Evolutionary conservation across 2,113 vertebrate genomes (phyloP).

Genomic region (Spermophilus dauricus): DNA sequence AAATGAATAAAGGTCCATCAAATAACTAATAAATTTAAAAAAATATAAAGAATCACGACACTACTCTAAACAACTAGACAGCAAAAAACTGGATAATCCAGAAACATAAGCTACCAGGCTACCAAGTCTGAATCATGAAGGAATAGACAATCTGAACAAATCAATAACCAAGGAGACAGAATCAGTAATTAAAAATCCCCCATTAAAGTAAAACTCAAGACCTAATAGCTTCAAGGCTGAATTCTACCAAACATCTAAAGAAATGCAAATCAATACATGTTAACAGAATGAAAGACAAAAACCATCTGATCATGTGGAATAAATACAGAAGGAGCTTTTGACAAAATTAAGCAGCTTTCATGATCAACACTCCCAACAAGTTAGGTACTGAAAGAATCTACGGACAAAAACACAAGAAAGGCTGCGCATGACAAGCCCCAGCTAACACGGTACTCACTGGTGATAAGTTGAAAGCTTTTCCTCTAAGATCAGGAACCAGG

Average conservation of each 20-base stretch:
- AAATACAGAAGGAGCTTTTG: not conserved
- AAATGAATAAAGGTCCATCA: too few species aligned
- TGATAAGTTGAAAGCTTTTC: not conserved
- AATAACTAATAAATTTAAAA: too few species aligned
- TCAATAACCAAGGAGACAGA: not conserved
- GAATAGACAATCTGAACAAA: not conserved
- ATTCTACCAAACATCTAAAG: not conserved
- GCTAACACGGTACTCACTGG: not conserved
- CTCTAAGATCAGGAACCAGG: not conserved
- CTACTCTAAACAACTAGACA: not conserved
- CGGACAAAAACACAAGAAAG: not conserved
- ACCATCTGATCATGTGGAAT: not conserved
- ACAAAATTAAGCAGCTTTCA: not conserved
- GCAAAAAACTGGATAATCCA: not conserved
- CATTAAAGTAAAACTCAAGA: not conserved
- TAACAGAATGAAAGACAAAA: not conserved
- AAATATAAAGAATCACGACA: not conserved
- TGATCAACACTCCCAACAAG: not conserved
- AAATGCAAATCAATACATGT: not conserved
- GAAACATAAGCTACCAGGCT: not conserved
- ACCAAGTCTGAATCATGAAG: not conserved
- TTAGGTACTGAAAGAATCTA: not conserved
- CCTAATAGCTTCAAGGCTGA: not conserved
- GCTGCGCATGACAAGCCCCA: rapidly evolving
- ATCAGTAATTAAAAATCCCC: not conserved